These are phyloP conservation scores for Hapalemur alaotrensis DNA, from an alignment of 2,797 vertebrate species.

Conservation along the genomic window DNA sequence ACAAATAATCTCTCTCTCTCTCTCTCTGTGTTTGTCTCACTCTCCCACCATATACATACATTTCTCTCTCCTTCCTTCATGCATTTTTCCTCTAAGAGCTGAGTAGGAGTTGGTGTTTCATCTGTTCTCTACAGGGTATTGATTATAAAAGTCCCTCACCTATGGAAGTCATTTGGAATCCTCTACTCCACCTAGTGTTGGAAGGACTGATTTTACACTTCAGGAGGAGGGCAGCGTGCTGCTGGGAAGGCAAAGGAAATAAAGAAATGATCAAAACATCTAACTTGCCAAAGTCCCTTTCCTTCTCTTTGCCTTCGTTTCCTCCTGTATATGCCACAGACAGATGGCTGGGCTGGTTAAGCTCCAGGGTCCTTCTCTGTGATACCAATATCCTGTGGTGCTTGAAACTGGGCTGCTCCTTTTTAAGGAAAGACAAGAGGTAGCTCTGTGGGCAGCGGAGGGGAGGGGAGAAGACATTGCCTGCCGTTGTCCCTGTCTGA, in stretches of 20 bases:
- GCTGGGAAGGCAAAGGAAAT: background rate
- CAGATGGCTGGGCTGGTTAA: background rate
- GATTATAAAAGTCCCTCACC: background rate
- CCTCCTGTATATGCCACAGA: accelerated
- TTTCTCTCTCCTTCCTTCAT: background rate
- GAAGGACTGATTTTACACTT: background rate
- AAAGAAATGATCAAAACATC: background rate
- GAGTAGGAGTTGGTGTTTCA: background rate
- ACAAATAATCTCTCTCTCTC: background rate
- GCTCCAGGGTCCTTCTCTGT: background rate
- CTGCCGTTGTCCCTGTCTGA: background rate
- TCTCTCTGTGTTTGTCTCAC: too few relatives aligned
- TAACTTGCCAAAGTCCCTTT: background rate
- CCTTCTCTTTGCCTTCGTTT: background rate
- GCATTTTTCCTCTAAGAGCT: background rate
- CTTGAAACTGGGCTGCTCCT: background rate
- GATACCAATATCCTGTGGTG: background rate
- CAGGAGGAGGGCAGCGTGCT: background rate
- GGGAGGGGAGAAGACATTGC: background rate
- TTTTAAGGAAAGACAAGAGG: background rate
- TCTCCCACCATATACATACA: background rate
- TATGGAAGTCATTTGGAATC: background rate
- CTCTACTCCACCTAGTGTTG: background rate
- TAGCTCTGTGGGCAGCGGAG: background rate
- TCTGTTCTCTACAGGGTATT: background rate